Evolutionary conservation across 2,113 vertebrate genomes (phyloP).

Genomic region (Pavo muticus): DNA sequence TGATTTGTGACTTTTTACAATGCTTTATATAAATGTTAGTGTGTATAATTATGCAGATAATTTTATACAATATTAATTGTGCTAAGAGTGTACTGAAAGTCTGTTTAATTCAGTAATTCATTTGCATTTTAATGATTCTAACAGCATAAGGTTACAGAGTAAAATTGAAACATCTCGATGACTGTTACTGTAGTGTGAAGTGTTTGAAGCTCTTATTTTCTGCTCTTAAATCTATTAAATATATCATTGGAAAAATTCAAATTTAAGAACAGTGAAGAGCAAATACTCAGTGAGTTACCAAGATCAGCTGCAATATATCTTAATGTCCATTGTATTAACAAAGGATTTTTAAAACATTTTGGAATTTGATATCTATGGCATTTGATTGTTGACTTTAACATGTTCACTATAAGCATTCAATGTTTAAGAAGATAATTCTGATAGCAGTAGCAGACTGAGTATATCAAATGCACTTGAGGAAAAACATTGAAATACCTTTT

Average conservation of each 20-base stretch:
- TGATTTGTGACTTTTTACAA: conserved; percentile 72
- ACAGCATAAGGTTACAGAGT: conserved; percentile 71
- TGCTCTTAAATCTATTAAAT: conserved; percentile 44
- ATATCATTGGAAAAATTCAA: conserved; percentile 26
- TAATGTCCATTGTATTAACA: neutral
- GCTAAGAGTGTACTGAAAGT: conserved; percentile 73
- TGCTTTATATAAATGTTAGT: conserved; percentile 76
- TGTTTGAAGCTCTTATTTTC: conserved; percentile 55
- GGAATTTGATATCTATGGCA: neutral
- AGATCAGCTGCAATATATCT: conserved; percentile 1
- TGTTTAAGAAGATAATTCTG: neutral
- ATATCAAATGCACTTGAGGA: conserved; percentile 10
- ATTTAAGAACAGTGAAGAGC: neutral
- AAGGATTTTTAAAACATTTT: neutral
- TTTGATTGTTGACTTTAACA: conserved; percentile 5
- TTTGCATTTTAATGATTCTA: conserved; percentile 82
- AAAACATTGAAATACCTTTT: neutral
- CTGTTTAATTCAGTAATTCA: conserved; percentile 79
- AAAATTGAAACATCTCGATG: conserved; percentile 74
- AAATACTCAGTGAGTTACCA: neutral
- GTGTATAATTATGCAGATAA: conserved; percentile 78
- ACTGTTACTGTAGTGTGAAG: conserved; percentile 55
- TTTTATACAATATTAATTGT: conserved; percentile 82
- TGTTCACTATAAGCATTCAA: neutral
- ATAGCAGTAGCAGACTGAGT: neutral